Evolutionary conservation across 2,888 invertebrate species (phyloP), one percentile per base, ranked within the genome.

Genomic region (Doris montereyensis): DNA sequence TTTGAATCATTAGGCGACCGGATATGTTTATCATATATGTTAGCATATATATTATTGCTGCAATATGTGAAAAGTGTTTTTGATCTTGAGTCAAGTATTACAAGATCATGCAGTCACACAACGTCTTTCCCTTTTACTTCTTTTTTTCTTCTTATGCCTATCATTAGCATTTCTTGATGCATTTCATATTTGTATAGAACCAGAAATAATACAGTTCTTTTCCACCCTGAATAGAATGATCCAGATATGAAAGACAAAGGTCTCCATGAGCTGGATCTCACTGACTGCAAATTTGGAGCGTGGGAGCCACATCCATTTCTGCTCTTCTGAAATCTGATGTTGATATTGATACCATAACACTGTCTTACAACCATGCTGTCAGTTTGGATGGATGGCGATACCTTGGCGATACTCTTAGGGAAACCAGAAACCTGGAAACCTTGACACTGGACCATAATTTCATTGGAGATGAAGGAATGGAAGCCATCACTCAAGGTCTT

Each of bases 361-460:
- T 79, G 41, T 41, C 76, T 24, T 76, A 60, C 28, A 81, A 81
- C 72, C 62, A n/a, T n/a, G 67, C 65, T 2, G 26, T 82, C 67
- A 74, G 60, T 24, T 10, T 52, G 8, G 58, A 70, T 2, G 89
- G 88, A 4, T 90, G 90, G 90, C 79, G 79, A 58, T 81, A 77
- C 21, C 76, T 90, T 0, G 87, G 86, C 0, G 80, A 87, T 52
- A 86, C 88, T 17, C 81, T 90, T n/a, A 80, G 78, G 52, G 81
- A 81, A 62, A 89, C 88, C 83, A 83, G 62, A 4, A 83, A 13
- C 78, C 74, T 83, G 32, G 76, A 73, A 41, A 85, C 86, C 1
- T 74, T 90, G 65, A 85, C 86, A 0, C 76, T 90, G 21, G 89
- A 90, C 79, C 86, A 87, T 77, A 88, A 87, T 77, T 80, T 80